phyloP scores from a whole-genome alignment of 1,140 invertebrate species.

The Drosophila arawakana region DNA sequence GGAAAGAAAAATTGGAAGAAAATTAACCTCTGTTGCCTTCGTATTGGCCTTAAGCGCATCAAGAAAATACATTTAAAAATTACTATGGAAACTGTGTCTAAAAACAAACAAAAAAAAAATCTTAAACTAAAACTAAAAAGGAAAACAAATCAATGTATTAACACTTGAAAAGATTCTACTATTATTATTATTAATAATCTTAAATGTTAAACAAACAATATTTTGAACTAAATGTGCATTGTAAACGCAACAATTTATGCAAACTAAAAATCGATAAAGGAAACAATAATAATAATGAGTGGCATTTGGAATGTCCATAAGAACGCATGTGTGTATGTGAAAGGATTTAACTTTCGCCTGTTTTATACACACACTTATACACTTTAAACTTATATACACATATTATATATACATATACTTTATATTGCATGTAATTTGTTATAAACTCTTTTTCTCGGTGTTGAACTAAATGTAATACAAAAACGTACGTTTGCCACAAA shows the following conservation, averaged over 20 bases:
- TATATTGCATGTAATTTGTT: slow-evolving; percentile 42
- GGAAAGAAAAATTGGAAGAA: slow-evolving; percentile 18
- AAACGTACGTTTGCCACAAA: slow-evolving; percentile 31
- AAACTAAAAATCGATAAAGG: slow-evolving; percentile 16
- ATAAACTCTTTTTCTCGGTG: slow-evolving; percentile 21
- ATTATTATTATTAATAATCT: slow-evolving; percentile 57
- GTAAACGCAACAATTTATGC: slow-evolving; percentile 31
- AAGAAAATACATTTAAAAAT: slow-evolving; percentile 24
- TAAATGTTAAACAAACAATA: slow-evolving; percentile 59
- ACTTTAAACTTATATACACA: slow-evolving; percentile 9
- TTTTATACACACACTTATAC: not conserved
- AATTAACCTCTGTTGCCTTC: slow-evolving; percentile 45
- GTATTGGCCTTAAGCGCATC: slow-evolving; percentile 57
- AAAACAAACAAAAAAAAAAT: slow-evolving; percentile 37
- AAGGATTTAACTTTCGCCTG: slow-evolving; percentile 7
- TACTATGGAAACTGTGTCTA: slow-evolving; percentile 43
- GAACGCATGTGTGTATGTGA: slow-evolving; percentile 11
- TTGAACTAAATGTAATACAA: slow-evolving; percentile 19
- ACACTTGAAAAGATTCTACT: slow-evolving; percentile 55
- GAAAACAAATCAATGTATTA: slow-evolving; percentile 44
- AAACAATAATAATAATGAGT: slow-evolving; percentile 8
- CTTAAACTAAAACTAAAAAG: slow-evolving; percentile 10
- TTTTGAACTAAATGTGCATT: slow-evolving; percentile 31
- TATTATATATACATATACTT: slow-evolving; percentile 10
- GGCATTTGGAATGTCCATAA: slow-evolving; percentile 17